Base-by-base conservation (phyloP, 2,113 vertebrate species). In the Phrynosoma blainvillii region DNA sequence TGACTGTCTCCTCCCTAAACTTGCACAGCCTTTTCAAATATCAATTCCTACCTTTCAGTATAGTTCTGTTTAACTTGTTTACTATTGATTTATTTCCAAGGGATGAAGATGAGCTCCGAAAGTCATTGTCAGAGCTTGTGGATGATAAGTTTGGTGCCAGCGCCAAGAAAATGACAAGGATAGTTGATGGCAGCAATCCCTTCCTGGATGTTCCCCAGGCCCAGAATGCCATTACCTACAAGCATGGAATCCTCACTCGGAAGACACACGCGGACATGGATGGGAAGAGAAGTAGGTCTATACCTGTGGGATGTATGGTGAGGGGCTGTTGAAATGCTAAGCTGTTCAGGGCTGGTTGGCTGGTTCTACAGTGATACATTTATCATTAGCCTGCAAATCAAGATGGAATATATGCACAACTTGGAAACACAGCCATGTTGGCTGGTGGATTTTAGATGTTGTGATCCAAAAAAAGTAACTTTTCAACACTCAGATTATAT, bases 191-290 rank as follows among this genome's bases (percentile, higher is more conserved):
- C 89, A 98, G 96, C 96, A 99, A 99, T 96, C 99, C 99, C 89
- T 99, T 99, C 96, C 97, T 99, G 86, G 98, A 98, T 94, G 97
- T 99, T 87, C 98, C 98, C 0, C 97, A 99, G 71, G 97, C 98
- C 0, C 95, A 98, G 88, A 99, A 98, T 0, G 99, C 99, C 0
- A 93, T 98, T 88, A 99, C 98, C 83, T 99, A 99, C 96, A 99
- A 99, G 95, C 98, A 99, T 0, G 98, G 99, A 0, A 96, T 99
- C 90, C 97, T 99, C 93, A 98, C 97, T 0, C 97, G 99, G 75
- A 99, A 99, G 96, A 99, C 98, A 84, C 98, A 99, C 0, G 98
- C 99, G 0, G 99, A 99, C 93, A 99, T 98, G 98, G 99, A 99
- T 47, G 99, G 99, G 90, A 99, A 98, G 94, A 98, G 98, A 97